Percentiles rank a stretch among this genome's conserved stretches.
Evolutionary conservation across 1,140 invertebrate species (phyloP).

Genomic region (Trypoxylus dichotomus): DNA sequence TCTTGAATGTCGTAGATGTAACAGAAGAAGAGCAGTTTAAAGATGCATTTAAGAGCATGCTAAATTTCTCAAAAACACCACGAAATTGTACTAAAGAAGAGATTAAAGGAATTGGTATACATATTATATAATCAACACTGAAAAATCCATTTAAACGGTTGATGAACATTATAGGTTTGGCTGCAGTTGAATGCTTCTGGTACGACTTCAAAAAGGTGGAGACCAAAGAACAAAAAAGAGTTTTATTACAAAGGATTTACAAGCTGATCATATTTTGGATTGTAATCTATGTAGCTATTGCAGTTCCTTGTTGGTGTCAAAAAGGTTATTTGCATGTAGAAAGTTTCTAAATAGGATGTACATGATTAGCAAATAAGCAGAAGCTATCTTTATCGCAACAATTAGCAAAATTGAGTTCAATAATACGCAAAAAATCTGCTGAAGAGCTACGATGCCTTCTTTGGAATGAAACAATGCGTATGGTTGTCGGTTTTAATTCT

Average conservation of each 20-base stretch:
- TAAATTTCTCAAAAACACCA: slow-evolving; percentile 38
- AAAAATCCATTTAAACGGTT: neutral
- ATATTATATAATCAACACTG: neutral
- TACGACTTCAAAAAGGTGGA: slow-evolving; percentile 38
- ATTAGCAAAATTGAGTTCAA: too few relatives aligned
- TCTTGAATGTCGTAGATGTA: slow-evolving; percentile 45
- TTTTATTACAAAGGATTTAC: slow-evolving; percentile 36
- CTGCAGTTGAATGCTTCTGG: slow-evolving; percentile 43
- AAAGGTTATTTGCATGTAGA: slow-evolving; percentile 41
- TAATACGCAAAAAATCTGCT: too few relatives aligned
- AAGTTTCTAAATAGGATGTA: too few relatives aligned
- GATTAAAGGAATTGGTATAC: slow-evolving; percentile 45
- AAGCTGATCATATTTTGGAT: slow-evolving; percentile 47
- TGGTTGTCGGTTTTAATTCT: too few relatives aligned
- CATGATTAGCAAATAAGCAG: too few relatives aligned
- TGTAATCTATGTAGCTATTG: slow-evolving; percentile 46
- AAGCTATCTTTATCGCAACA: too few relatives aligned
- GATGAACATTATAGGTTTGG: slow-evolving; percentile 43
- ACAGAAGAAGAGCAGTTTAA: slow-evolving; percentile 47
- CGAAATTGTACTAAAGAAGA: slow-evolving; percentile 50
- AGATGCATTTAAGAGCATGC: slow-evolving; percentile 43
- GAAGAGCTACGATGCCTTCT: too few relatives aligned
- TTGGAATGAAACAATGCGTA: too few relatives aligned
- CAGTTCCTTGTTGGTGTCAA: slow-evolving; percentile 50
- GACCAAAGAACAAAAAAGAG: slow-evolving; percentile 31